phyloP scores from a whole-genome alignment of 2,113 vertebrate species.

The Campylomormyrus tamandua region DNA sequence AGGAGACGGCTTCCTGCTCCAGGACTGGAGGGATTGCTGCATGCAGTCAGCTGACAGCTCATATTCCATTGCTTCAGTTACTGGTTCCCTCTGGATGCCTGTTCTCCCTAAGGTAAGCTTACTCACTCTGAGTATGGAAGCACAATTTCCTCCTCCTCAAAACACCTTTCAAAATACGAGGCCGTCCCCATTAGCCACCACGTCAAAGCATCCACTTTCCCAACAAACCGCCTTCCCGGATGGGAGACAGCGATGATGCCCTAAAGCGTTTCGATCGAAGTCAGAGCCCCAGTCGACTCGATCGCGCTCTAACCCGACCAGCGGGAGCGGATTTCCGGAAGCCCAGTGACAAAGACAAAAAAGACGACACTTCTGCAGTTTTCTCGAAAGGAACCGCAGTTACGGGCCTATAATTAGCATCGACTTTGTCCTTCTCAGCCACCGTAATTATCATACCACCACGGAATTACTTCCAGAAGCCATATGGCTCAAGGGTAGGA shows the following conservation, averaged over 20 bases:
- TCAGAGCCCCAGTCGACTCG: background rate
- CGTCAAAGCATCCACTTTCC: background rate
- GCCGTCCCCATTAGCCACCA: background rate
- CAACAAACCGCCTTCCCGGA: background rate
- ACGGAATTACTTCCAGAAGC: background rate
- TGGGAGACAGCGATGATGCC: background rate
- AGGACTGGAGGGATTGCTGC: background rate
- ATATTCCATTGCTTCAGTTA: background rate
- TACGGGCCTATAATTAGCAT: background rate
- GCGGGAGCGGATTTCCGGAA: background rate
- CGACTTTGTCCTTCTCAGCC: background rate
- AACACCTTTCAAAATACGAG: background rate
- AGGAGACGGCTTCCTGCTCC: background rate
- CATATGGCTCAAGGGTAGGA: background rate
- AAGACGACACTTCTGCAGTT: background rate
- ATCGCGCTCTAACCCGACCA: background rate
- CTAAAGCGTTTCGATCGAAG: background rate
- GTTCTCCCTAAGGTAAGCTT: background rate
- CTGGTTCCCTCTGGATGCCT: background rate
- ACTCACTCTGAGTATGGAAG: background rate
- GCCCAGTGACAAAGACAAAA: background rate
- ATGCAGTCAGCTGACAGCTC: background rate
- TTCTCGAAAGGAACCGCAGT: background rate
- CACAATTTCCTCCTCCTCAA: background rate
- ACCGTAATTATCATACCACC: conserved; percentile 10